These are phyloP conservation scores for Dilophus febrilis DNA, from an alignment of 2,888 invertebrate species.

Conservation along the genomic window DNA sequence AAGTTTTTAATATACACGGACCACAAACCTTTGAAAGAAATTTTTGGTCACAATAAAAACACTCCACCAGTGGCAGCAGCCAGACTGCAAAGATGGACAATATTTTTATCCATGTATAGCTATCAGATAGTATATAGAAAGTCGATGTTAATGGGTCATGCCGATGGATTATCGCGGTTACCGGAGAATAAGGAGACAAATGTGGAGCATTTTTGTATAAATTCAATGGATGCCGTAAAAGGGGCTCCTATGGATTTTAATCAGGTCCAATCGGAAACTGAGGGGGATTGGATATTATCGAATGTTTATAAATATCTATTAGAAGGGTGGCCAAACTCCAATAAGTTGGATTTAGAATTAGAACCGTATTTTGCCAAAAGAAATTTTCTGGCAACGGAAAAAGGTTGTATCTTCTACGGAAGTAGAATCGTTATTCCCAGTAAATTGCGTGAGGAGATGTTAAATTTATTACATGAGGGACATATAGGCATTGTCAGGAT, in stretches of 20 bases:
- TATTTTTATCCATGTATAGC: background rate
- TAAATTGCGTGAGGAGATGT: slow-evolving; percentile 1
- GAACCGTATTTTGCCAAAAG: background rate
- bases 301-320: too few relatives aligned
- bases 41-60: background rate
- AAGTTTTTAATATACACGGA: slow-evolving; percentile 2
- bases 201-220: too few relatives aligned
- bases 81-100: background rate
- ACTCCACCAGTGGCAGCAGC: slow-evolving; percentile 1
- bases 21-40: slow-evolving; percentile 1
- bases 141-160: too few relatives aligned
- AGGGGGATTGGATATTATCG: too few relatives aligned
- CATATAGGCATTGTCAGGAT: slow-evolving; percentile 1
- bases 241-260: too few relatives aligned
- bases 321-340: too few relatives aligned
- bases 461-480: slow-evolving; percentile 5
- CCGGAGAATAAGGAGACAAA: too few relatives aligned
- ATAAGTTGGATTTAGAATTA: too few relatives aligned
- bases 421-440: slow-evolving; percentile 5
- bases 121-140: too few relatives aligned
- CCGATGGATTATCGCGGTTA: too few relatives aligned
- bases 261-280: too few relatives aligned
- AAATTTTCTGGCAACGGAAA: slow-evolving; percentile 10
- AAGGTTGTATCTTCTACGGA: slow-evolving; percentile 4
- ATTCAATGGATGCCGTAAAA: too few relatives aligned